Conservation (phyloP, 2,888 invertebrate genomes). For the Drosophila greeni region DNA sequence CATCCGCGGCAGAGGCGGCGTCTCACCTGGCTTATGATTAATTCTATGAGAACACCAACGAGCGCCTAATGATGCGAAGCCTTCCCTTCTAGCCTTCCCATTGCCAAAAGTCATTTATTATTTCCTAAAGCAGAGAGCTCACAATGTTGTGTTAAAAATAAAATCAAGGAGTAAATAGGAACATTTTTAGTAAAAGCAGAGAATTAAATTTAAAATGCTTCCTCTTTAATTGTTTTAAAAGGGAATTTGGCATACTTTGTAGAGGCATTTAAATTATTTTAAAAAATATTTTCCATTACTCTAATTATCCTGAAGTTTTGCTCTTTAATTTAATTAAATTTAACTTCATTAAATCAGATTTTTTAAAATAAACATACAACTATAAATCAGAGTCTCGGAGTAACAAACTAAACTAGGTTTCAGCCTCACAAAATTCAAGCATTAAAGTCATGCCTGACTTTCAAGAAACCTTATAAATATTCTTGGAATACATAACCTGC, state of each 20-base stretch:
- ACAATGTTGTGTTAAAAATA: not conserved
- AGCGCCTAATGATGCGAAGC: constrained; percentile 19
- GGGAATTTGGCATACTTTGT: not conserved
- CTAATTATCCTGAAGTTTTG: too few relatives aligned
- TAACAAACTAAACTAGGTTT: not conserved
- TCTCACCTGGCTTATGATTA: constrained; percentile 69
- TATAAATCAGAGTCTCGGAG: not conserved
- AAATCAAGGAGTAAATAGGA: not conserved
- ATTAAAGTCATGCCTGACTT: not conserved
- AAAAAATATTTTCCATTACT: not conserved
- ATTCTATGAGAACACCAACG: constrained; percentile 33
- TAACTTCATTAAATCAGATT: not conserved
- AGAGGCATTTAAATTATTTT: not conserved
- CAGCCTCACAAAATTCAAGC: too few relatives aligned
- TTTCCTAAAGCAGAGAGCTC: too few relatives aligned
- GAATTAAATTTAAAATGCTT: not conserved
- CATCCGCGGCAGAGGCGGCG: constrained; percentile 4
- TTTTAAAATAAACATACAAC: not conserved
- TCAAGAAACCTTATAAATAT: not conserved
- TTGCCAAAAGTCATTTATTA: constrained; percentile 20
- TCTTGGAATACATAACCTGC: not conserved
- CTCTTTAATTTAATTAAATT: not conserved
- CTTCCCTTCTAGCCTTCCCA: not conserved
- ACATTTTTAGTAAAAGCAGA: too few relatives aligned
- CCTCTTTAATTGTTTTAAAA: not conserved